A percentile compares a stretch with the other conserved stretches of the same genome.
These are phyloP conservation scores for Scaptomyza graminum DNA, from an alignment of 1,140 invertebrate genomes.

Conservation along the genomic window DNA sequence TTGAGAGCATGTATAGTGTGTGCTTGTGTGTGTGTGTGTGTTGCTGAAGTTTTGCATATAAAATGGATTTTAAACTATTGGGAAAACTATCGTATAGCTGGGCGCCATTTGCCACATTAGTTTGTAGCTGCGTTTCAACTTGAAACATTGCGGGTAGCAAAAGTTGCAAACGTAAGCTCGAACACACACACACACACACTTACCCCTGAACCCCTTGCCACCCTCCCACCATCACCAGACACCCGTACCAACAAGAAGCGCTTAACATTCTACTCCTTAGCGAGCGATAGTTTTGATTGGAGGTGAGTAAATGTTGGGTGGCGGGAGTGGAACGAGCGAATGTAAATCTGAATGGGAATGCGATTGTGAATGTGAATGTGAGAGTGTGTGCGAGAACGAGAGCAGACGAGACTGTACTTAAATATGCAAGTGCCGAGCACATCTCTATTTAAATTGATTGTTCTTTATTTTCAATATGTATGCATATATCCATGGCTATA, in stretches of 20 bases:
- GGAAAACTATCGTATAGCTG: slow-evolving; percentile 62
- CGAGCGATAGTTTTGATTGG: slow-evolving; percentile 50
- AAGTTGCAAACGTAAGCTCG: slow-evolving; percentile 23
- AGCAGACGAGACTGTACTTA: slow-evolving; percentile 68
- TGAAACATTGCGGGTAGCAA: slow-evolving; percentile 49
- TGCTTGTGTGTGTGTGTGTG: slow-evolving; percentile 18
- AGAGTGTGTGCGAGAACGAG: slow-evolving; percentile 21
- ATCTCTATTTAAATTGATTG: slow-evolving; percentile 73
- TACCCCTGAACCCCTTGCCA: too few species aligned
- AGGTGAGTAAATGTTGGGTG: slow-evolving; percentile 23
- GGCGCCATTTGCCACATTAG: slow-evolving; percentile 53
- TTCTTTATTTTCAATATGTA: slow-evolving; percentile 45
- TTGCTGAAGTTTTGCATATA: slow-evolving; percentile 57
- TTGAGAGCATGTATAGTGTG: slow-evolving; percentile 30
- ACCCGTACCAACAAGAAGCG: neutral
- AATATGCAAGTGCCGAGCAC: slow-evolving; percentile 44
- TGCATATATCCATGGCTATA: neutral
- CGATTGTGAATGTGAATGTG: slow-evolving; percentile 29
- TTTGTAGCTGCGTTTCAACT: slow-evolving; percentile 51
- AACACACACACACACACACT: neutral
- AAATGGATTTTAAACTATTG: slow-evolving; percentile 80
- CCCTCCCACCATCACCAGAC: neutral
- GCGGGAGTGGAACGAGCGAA: neutral
- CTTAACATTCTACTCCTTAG: slow-evolving; percentile 27
- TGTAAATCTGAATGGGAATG: slow-evolving; percentile 31